Percentiles rank a stretch among this genome's conserved stretches.
phyloP scores from a whole-genome alignment of 2,113 vertebrate genomes.

The Rhynchopsitta pachyrhyncha region DNA sequence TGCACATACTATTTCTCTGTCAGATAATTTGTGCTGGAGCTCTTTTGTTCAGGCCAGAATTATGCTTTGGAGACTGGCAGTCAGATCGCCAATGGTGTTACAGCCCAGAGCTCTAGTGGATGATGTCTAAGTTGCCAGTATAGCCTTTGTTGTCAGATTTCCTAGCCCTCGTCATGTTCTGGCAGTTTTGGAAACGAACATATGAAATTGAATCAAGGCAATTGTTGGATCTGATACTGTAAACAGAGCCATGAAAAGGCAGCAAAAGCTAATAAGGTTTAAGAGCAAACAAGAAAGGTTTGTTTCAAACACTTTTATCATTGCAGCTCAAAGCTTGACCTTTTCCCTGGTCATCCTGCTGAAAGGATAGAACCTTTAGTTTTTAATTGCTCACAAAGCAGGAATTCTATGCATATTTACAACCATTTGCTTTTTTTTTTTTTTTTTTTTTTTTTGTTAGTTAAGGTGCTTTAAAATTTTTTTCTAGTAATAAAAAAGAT shows the following conservation, averaged over 20 bases:
- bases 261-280: background rate
- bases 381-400: background rate
- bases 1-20: background rate
- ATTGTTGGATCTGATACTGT: background rate
- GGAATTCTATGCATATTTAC: background rate
- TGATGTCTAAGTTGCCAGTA: background rate
- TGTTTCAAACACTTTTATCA: background rate
- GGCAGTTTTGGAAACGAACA: background rate
- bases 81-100: too few relatives aligned
- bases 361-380: background rate
- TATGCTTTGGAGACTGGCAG: background rate
- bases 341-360: background rate
- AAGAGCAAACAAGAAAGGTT: background rate
- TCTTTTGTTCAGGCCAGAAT: background rate
- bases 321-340: background rate
- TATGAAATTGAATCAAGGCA: background rate
- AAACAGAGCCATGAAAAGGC: background rate
- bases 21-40: background rate
- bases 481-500: background rate
- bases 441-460: background rate
- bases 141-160: background rate
- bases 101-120: background rate
- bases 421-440: rapidly evolving
- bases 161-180: background rate
- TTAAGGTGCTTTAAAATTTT: background rate